Percentiles rank a stretch among this genome's conserved stretches.
phyloP scores from a whole-genome alignment of 1,140 invertebrate species.

The Temnothorax longispinosus region DNA sequence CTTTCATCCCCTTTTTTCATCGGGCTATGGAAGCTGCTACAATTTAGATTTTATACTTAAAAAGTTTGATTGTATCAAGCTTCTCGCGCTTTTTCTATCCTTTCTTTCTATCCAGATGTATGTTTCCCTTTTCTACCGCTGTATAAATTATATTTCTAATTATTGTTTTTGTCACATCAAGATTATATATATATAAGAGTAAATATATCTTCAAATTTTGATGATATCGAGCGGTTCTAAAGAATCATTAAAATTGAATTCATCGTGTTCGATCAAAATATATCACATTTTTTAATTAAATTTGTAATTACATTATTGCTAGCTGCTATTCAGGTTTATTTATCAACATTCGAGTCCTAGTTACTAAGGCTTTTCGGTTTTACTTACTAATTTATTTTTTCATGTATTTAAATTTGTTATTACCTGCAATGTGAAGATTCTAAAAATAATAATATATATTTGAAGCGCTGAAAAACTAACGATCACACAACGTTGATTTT shows the following conservation, averaged over 20 bases:
- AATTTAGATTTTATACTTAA: neutral
- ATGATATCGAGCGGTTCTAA: neutral
- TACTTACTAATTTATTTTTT: neutral
- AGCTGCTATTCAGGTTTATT: neutral
- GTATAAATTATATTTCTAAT: neutral
- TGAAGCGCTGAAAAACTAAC: conserved; percentile 5
- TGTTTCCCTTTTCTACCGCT: neutral
- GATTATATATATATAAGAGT: neutral
- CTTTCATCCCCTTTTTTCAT: neutral
- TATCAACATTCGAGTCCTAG: neutral
- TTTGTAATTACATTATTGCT: neutral
- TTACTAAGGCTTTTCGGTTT: neutral
- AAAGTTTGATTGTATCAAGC: neutral
- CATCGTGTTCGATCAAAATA: neutral
- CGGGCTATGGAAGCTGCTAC: neutral
- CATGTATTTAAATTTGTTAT: neutral
- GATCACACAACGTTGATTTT: neutral
- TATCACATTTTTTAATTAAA: neutral
- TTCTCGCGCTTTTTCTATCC: neutral
- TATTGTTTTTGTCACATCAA: neutral
- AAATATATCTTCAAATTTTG: neutral
- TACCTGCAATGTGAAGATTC: neutral
- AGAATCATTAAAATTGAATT: neutral
- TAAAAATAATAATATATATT: conserved; percentile 10
- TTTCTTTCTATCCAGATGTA: neutral